Conservation (phyloP, 2,888 invertebrate species). For the Pseudanteris insignis region DNA sequence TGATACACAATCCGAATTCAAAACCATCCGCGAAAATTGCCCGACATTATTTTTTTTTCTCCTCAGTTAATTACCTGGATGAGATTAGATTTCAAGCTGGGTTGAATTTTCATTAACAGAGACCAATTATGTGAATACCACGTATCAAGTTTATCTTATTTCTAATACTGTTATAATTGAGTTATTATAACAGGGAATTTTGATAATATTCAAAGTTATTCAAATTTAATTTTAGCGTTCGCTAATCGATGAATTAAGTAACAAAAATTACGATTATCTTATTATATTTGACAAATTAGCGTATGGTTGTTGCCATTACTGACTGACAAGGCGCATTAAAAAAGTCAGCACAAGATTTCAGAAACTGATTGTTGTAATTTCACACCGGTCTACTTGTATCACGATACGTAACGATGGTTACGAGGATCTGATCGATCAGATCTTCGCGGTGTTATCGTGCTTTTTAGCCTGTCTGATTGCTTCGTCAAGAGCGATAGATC, state of each 20-base stretch:
- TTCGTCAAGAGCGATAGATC: constrained; percentile 51
- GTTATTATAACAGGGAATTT: too few species aligned
- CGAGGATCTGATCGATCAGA: constrained; percentile 34
- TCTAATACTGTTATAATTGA: too few species aligned
- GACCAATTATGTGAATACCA: too few species aligned
- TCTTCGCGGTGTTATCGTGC: constrained; percentile 33
- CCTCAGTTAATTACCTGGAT: too few species aligned
- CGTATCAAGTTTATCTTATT: too few species aligned
- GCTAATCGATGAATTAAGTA: too few species aligned
- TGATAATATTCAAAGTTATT: too few species aligned
- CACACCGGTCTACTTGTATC: constrained; percentile 36
- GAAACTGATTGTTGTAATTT: constrained; percentile 39
- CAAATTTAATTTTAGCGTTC: too few species aligned
- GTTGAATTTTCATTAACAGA: too few species aligned
- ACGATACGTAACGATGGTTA: constrained; percentile 35
- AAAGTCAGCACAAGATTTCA: constrained; percentile 18
- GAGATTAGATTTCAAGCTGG: too few species aligned
- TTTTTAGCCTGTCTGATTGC: constrained; percentile 43
- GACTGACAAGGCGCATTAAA: constrained; percentile 23
- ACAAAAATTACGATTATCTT: too few species aligned
- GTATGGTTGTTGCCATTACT: neutral
- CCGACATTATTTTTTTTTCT: too few species aligned
- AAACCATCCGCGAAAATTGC: neutral
- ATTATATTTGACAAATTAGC: constrained; percentile 13
- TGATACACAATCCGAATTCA: constrained; percentile 27